phyloP scores from a whole-genome alignment of 2,797 vertebrate species.

The Tenualosa ilisha region DNA sequence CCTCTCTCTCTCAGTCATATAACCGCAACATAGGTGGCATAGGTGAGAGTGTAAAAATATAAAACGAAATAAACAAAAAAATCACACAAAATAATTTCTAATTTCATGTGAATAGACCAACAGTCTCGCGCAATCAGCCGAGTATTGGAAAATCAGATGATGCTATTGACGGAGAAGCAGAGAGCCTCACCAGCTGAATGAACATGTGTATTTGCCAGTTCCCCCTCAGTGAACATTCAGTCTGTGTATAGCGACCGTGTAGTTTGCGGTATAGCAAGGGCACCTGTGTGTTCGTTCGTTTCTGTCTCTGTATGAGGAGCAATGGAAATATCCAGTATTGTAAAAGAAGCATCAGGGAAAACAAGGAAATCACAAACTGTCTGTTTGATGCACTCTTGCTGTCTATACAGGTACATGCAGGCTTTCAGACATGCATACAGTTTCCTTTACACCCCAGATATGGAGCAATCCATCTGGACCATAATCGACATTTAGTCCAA shows the following conservation, averaged over 20 bases:
- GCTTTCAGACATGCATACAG: background rate
- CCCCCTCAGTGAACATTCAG: slow-evolving; percentile 52
- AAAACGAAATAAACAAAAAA: background rate
- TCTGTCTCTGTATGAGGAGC: background rate
- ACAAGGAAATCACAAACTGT: background rate
- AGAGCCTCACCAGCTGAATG: slow-evolving; percentile 44
- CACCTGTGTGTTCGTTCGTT: background rate
- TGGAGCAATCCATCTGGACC: background rate
- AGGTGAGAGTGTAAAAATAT: background rate
- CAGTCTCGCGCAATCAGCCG: background rate
- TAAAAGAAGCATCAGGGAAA: background rate
- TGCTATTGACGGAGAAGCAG: slow-evolving; percentile 41
- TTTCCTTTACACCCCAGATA: background rate
- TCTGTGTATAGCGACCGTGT: slow-evolving; percentile 34
- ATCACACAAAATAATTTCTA: background rate
- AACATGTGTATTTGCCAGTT: slow-evolving; percentile 35
- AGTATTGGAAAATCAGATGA: background rate
- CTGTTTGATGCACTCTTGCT: background rate
- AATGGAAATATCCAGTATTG: background rate
- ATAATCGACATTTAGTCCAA: background rate
- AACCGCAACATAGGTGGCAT: background rate
- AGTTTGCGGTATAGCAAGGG: background rate
- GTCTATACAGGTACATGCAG: background rate
- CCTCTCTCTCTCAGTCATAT: background rate
- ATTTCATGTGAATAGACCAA: background rate